phyloP scores from a whole-genome alignment of 2,888 invertebrate genomes.

The Bombylius major region DNA sequence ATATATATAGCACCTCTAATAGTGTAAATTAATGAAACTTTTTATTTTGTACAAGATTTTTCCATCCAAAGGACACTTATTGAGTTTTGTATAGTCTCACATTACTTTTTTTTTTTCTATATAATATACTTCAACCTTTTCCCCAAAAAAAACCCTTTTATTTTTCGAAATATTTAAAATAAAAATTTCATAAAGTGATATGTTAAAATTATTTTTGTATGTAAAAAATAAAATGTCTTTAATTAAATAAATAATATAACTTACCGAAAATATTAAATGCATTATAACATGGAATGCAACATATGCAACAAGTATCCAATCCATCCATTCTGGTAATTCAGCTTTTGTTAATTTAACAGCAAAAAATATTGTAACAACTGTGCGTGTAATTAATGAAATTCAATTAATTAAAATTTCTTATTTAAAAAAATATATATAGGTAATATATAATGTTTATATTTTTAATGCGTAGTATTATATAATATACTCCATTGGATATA shows the following conservation, averaged over 20 bases:
- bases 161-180: no score
- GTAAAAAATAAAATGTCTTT: not conserved
- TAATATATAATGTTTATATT: not conserved
- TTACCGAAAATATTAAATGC: slow-evolving; percentile 74
- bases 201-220: not conserved
- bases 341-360: slow-evolving; percentile 77
- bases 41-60: no score
- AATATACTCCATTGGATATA: not conserved
- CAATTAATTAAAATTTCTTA: not conserved
- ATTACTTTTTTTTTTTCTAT: no score
- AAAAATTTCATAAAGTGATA: no score
- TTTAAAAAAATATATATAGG: not conserved
- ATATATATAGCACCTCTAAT: no score
- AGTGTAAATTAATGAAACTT: no score
- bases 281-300: slow-evolving; percentile 80
- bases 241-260: slow-evolving; percentile 12
- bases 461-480: no score
- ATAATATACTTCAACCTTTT: no score
- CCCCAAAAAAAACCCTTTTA: no score
- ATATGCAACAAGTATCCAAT: slow-evolving; percentile 79
- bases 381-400: slow-evolving; percentile 29
- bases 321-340: slow-evolving; percentile 72
- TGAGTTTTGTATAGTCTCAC: no score
- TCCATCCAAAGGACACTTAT: no score
- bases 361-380: slow-evolving; percentile 89